Evolutionary conservation across 1,140 invertebrate species (phyloP).

Genomic region (Drosophila novamexicana): DNA sequence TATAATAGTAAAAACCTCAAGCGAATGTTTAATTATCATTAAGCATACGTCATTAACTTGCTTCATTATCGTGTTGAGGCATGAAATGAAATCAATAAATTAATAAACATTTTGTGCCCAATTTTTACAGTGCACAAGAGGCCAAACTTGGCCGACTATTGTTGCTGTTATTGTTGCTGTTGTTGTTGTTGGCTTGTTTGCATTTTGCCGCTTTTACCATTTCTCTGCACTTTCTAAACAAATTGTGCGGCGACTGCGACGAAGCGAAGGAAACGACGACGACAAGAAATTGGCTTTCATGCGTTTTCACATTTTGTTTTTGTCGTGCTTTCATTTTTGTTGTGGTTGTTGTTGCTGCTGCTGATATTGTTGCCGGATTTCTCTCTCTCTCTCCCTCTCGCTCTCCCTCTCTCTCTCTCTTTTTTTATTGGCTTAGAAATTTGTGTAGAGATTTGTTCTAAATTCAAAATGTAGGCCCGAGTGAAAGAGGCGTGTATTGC

Average conservation of each 20-base stretch:
- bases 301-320: slow-evolving; percentile 83
- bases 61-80: slow-evolving; percentile 34
- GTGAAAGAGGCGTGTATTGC: slow-evolving; percentile 62
- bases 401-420: slow-evolving; percentile 71
- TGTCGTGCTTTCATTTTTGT: slow-evolving; percentile 79
- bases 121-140: slow-evolving; percentile 60
- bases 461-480: slow-evolving; percentile 72
- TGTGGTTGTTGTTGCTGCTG: not conserved
- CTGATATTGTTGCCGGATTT: slow-evolving; percentile 53
- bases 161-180: slow-evolving; percentile 28
- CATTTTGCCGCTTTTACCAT: slow-evolving; percentile 84
- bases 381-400: slow-evolving; percentile 78
- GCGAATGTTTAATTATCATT: slow-evolving; percentile 22
- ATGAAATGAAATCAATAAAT: slow-evolving; percentile 74
- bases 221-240: slow-evolving; percentile 84
- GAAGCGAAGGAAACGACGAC: slow-evolving; percentile 43
- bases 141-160: slow-evolving; percentile 44
- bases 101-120: slow-evolving; percentile 73
- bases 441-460: slow-evolving; percentile 76
- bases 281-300: slow-evolving; percentile 77
- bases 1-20: slow-evolving; percentile 55
- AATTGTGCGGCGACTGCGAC: slow-evolving; percentile 70
- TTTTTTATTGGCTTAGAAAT: slow-evolving; percentile 78
- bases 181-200: slow-evolving; percentile 65
- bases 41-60: slow-evolving; percentile 18